Evolutionary conservation across 2,797 vertebrate species (phyloP), one percentile per base, ranked within the genome.

Genomic region (Galago senegalensis): DNA sequence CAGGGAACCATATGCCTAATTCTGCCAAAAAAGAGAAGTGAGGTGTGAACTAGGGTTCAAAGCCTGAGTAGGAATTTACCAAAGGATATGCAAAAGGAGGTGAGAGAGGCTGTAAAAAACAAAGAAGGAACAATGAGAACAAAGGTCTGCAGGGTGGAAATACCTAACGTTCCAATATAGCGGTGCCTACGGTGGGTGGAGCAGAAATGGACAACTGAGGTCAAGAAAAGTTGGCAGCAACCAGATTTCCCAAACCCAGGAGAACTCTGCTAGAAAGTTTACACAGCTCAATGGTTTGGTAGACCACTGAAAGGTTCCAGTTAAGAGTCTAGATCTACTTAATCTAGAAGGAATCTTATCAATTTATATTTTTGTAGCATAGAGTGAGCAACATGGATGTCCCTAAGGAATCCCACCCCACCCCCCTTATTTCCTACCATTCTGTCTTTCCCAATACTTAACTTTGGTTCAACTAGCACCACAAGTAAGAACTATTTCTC

Each of bases 101-200:
- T 43, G 29, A 67, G 14, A 61, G 13, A 13, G 7, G 3, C 46
- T 77, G 3, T 27, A 31, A 37, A 8, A 53, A 63, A 49, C 49
- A 12, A 61, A 49, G 75, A 34, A 2, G 14, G 20, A 65, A 61
- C 23, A 7, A 17, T 43, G 75, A 76, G 31, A 91, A 14, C 53
- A 85, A 58, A 73, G 11, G 14, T 46, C 7, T 4, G 1, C 8
- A 2, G n/a, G n/a, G 5, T 21, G 27, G 10, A 60, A 89, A n/a
- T 72, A 93, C 2, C 11, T 13, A 11, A 2, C 1, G 17, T 79
- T 93, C 89, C 34, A 53, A 16, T 37, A 29, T 17, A 46, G 34
- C 0, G 0, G 1, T 9, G 29, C 5, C 0, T 2, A 0, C 3
- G 7, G 11, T 40, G 23, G 13, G 4, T 56, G 25, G 5, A 79